Base-by-base conservation (phyloP, 1,140 invertebrate genomes). In the Lepidurus packardi region DNA sequence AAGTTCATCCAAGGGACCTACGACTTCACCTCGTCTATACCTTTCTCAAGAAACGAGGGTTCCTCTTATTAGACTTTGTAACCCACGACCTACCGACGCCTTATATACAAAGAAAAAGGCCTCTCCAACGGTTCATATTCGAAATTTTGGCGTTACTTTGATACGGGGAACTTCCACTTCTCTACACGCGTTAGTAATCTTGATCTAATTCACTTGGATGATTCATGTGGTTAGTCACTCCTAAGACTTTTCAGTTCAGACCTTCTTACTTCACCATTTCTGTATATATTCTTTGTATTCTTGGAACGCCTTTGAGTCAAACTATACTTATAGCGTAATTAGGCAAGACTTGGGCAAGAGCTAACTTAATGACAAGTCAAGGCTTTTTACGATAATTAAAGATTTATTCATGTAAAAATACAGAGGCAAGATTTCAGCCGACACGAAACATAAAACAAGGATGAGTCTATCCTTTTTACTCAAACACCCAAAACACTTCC, bases 391-490 rank as follows among this genome's bases (percentile, higher is more conserved):
- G 53, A 65, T 65, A 65, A 65, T 65, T 65, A 65, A 65, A 65
- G 53, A 65, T 65, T 65, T 65, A 65, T 65, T 65, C 53, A 65
- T 65, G 53, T 65, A 65, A 65, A 47, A 65, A 65, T 65, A 65
- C 53, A 65, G 53, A 65, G 53, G 53, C 53, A 65, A 65, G 53
- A 65, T 65, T 16, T 65, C 53, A 65, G 21, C 16, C 53, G 53
- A 65, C 13, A 65, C 13, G 53, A 21, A 65, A 65, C 53, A 65
- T 21, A 65, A 65, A 13, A 65, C 16, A 65, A 65, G 4, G 53
- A 65, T 65, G 53, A 11, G n/a, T 65, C 16, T 2, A 1, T 65
- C 21, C 53, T 65, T 65, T 65, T 65, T 65, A 11, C 45, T 65
- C 21, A 65, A 65, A 65, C 53, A 65, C 21, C 53, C 53, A 65